Percentiles rank a stretch among this genome's conserved stretches.
These are phyloP conservation scores for Mythimna vitellina DNA, from an alignment of 2,888 invertebrate genomes.

Conservation along the genomic window DNA sequence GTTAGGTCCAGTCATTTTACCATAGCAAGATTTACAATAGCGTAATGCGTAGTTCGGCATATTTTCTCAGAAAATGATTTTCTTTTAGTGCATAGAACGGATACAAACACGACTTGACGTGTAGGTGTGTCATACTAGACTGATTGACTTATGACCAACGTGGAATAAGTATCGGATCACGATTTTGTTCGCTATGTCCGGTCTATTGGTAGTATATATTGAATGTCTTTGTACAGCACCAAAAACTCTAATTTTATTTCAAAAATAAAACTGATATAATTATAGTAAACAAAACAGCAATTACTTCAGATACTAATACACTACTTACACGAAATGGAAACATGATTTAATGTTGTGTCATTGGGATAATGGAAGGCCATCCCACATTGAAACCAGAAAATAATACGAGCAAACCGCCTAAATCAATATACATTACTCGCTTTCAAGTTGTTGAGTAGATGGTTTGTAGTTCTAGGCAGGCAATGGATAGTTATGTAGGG, in stretches of 20 bases:
- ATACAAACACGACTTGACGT: no score
- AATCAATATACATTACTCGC: conserved; percentile 33
- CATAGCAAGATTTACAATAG: no score
- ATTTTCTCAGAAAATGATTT: no score
- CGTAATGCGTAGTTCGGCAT: no score
- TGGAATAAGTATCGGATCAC: no score
- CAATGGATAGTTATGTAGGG: conserved; percentile 36
- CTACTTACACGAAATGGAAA: conserved; percentile 60
- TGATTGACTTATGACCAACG: no score
- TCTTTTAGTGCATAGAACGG: no score
- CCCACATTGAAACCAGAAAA: conserved; percentile 32
- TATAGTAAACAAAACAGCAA: conserved; percentile 52
- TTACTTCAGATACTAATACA: conserved; percentile 53
- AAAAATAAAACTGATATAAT: conserved; percentile 18
- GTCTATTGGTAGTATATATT: no score
- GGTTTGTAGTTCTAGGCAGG: conserved; percentile 12
- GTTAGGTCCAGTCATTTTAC: no score
- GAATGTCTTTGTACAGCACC: no score
- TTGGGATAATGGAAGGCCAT: conserved; percentile 62
- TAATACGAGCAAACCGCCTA: conserved; percentile 8
- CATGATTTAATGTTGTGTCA: conserved; percentile 63
- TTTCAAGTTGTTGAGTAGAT: background rate
- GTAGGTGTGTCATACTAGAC: no score
- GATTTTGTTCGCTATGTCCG: no score
- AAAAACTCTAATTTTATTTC: background rate